A percentile compares a stretch with the other conserved stretches of the same genome.
Evolutionary conservation across 2,797 vertebrate genomes (phyloP).

Genomic region (Brotula barbata): DNA sequence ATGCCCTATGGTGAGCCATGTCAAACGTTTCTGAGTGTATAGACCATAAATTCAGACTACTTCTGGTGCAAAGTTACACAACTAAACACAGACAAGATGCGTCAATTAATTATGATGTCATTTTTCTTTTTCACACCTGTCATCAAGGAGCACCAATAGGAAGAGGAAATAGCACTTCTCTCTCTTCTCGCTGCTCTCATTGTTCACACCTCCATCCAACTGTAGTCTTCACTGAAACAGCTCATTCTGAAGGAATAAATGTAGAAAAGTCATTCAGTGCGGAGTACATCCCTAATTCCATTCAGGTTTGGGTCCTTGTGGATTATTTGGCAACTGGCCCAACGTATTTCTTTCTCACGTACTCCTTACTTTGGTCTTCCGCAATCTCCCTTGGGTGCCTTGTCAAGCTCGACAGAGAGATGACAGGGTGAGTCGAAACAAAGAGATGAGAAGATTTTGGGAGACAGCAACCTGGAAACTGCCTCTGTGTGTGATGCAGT

Average conservation of each 20-base stretch:
- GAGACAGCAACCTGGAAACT: constrained; percentile 49
- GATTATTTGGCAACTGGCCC: constrained; percentile 35
- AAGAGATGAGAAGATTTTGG: constrained; percentile 45
- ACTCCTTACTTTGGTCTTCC: constrained; percentile 24
- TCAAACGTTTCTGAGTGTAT: no score
- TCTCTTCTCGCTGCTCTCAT: no score
- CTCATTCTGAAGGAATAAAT: neutral
- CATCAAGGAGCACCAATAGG: no score
- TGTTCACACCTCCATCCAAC: no score
- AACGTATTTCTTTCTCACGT: constrained; percentile 30
- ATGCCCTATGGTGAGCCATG: no score
- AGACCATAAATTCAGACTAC: no score
- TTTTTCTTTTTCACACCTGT: no score
- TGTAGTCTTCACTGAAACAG: no score
- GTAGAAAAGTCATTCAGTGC: constrained; percentile 7
- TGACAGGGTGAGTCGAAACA: constrained; percentile 35
- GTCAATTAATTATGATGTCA: no score
- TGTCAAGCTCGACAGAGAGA: constrained; percentile 33
- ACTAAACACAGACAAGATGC: no score
- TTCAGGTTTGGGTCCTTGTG: constrained; percentile 23
- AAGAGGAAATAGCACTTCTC: no score
- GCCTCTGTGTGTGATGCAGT: constrained; percentile 8
- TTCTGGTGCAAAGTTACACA: no score
- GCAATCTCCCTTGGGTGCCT: constrained; percentile 32
- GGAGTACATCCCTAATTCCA: constrained; percentile 28